phyloP scores from a whole-genome alignment of 2,888 invertebrate species.

The Meganola albula region DNA sequence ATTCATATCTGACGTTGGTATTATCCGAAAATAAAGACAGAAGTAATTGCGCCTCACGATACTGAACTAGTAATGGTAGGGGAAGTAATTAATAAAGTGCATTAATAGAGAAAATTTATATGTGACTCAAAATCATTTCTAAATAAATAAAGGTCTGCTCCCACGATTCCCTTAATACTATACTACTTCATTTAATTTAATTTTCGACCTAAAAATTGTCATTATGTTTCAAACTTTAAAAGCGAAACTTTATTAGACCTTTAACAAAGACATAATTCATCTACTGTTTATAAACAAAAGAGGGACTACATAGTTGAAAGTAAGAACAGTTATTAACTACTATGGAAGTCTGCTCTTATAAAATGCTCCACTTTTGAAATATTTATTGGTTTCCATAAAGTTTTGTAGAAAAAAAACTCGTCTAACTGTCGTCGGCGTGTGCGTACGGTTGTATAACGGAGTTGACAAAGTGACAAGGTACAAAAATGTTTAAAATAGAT shows the following conservation, averaged over 20 bases:
- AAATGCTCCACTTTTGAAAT: constrained; percentile 68
- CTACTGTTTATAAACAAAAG: constrained; percentile 44
- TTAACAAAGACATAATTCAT: constrained; percentile 40
- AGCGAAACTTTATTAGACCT: constrained; percentile 56
- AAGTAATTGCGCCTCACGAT: no score
- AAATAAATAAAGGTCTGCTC: no score
- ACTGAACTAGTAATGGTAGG: no score
- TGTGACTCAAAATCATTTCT: no score
- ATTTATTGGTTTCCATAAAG: constrained; percentile 70
- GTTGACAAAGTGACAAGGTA: constrained; percentile 48
- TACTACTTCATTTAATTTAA: no score
- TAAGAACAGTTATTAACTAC: constrained; percentile 73
- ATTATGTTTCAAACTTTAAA: constrained; percentile 41
- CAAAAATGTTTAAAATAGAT: constrained; percentile 45
- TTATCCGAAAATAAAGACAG: no score
- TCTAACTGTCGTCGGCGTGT: constrained; percentile 58
- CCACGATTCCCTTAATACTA: no score
- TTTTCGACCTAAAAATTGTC: constrained; percentile 12
- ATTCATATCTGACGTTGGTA: no score
- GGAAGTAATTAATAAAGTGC: no score
- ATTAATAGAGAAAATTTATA: no score
- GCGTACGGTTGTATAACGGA: constrained; percentile 58
- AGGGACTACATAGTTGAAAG: constrained; percentile 59
- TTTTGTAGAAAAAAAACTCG: constrained; percentile 39
- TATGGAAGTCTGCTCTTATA: constrained; percentile 66